Percentiles rank a stretch among this genome's conserved stretches.
These are phyloP conservation scores for Eristalis pertinax DNA, from an alignment of 2,888 invertebrate genomes.

Conservation along the genomic window DNA sequence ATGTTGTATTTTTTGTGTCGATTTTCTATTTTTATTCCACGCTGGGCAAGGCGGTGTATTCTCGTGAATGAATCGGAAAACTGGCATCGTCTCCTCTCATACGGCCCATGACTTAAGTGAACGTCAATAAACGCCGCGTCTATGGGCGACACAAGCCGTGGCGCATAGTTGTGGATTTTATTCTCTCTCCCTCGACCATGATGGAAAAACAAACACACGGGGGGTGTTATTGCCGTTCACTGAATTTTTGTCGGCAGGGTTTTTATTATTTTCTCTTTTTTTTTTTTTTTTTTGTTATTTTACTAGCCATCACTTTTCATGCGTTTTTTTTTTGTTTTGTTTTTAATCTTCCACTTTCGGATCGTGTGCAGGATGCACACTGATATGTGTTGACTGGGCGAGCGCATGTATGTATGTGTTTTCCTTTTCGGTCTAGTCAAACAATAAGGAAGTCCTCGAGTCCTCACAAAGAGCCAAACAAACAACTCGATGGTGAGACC, in stretches of 20 bases:
- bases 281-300: neutral
- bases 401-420: slow-evolving; percentile 10
- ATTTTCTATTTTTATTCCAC: slow-evolving; percentile 50
- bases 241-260: slow-evolving; percentile 46
- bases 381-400: neutral
- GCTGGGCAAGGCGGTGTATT: slow-evolving; percentile 13
- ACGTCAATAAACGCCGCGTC: slow-evolving; percentile 52
- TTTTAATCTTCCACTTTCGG: slow-evolving; percentile 35
- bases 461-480: slow-evolving; percentile 11
- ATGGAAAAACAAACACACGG: slow-evolving; percentile 48
- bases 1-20: slow-evolving; percentile 10
- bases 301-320: slow-evolving; percentile 24
- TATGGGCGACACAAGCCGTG: slow-evolving; percentile 41
- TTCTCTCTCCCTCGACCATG: slow-evolving; percentile 7
- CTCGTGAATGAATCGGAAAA: slow-evolving; percentile 44
- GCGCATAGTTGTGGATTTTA: slow-evolving; percentile 40
- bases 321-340: slow-evolving; percentile 19
- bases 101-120: slow-evolving; percentile 19
- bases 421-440: slow-evolving; percentile 57
- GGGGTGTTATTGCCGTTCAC: slow-evolving; percentile 58
- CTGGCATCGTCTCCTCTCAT: neutral
- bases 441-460: slow-evolving; percentile 39
- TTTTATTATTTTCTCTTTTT: slow-evolving; percentile 4
- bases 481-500: neutral
- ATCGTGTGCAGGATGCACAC: neutral